Base-by-base conservation (phyloP, 92 coral and sea anemone genomes). In the Scolanthus callimorphus region DNA sequence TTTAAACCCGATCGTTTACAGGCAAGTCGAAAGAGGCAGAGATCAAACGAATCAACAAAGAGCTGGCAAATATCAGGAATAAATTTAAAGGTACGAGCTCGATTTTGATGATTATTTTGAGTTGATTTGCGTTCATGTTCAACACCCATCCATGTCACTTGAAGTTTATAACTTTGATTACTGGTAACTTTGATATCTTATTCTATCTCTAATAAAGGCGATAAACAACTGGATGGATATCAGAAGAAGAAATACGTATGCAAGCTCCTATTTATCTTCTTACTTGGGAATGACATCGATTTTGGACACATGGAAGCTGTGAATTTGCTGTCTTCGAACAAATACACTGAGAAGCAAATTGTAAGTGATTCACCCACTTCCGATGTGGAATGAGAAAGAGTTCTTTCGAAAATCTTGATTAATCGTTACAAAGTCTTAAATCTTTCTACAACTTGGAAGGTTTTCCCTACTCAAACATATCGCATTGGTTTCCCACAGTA, bases 291-390 rank as follows among this genome's bases (percentile, higher is more conserved):
- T 48, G 99, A 94, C 54, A 94, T 94, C 51, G 99, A 94, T 25
- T 94, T 94, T 70, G 99, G 99, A n/a, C 99, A 94, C 56, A 94
- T 94, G 99, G 99, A 94, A 62, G 99, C 99, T 20, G 99, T 94
- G 10, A 94, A 94, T 51, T 74, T 94, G 25, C 78, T 94, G 24
- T 89, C 99, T 15, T 94, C 99, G 13, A 94, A 89, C 81, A 94
- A 94, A 38, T 94, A 94, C 85, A 94, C 99, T 0, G 99, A 94
- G 46, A 94, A 94, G 63, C 99, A 94, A 57, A 94, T 94, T 20
- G 99, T 94, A 89, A 73, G 99, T 84, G 37, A n/a, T n/a, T n/a
- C n/a, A n/a, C n/a, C n/a, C n/a, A n/a, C n/a, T n/a, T n/a, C n/a
- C n/a, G n/a, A n/a, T n/a, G n/a, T n/a, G n/a, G n/a, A n/a, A n/a